Percentiles rank a stretch among this genome's conserved stretches.
Evolutionary conservation across 2,888 invertebrate genomes (phyloP).

Genomic region (Scaptomyza cyrtandrae): DNA sequence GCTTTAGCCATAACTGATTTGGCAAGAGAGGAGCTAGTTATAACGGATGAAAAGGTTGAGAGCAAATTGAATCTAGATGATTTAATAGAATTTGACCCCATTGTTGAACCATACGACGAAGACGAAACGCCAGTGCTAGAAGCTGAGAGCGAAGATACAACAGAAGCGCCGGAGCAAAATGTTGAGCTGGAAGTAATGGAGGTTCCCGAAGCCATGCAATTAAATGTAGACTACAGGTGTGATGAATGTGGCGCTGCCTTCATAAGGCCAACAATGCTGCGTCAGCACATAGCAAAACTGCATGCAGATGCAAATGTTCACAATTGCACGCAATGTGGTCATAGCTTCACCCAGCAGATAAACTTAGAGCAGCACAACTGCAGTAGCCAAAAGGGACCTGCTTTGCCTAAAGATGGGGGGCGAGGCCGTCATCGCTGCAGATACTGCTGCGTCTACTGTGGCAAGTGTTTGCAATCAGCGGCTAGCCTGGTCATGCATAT

Average conservation of each 20-base stretch:
- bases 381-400: slow-evolving; percentile 60
- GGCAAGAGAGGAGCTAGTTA: background rate
- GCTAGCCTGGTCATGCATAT: slow-evolving; percentile 75
- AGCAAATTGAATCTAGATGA: slow-evolving; percentile 1
- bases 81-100: slow-evolving; percentile 54
- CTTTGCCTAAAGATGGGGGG: slow-evolving; percentile 81
- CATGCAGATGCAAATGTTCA: slow-evolving; percentile 24
- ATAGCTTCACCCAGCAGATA: slow-evolving; percentile 53
- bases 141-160: background rate
- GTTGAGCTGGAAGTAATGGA: background rate
- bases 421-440: slow-evolving; percentile 55
- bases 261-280: slow-evolving; percentile 69
- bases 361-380: slow-evolving; percentile 48
- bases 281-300: slow-evolving; percentile 71
- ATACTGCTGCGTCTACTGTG: slow-evolving; percentile 72
- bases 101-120: slow-evolving; percentile 31
- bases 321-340: slow-evolving; percentile 59
- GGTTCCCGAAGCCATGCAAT: background rate
- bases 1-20: background rate
- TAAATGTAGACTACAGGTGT: slow-evolving; percentile 51
- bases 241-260: slow-evolving; percentile 81
- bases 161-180: background rate
- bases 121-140: slow-evolving; percentile 8
- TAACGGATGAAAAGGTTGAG: background rate
- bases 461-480: slow-evolving; percentile 63